phyloP scores from a whole-genome alignment of 2,888 invertebrate species.

The Ditula angustiorana region DNA sequence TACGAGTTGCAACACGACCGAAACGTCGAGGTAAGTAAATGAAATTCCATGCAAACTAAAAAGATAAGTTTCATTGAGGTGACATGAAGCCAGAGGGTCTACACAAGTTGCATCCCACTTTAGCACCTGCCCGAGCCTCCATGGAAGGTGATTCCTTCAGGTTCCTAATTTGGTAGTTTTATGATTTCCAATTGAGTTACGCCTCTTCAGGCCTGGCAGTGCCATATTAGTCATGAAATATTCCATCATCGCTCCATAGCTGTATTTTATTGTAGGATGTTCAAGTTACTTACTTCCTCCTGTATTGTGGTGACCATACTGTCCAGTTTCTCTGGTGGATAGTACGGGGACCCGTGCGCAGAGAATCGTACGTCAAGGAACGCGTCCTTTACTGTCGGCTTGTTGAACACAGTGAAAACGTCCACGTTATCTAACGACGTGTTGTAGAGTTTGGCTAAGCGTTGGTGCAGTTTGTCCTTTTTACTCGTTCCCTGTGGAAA shows the following conservation, averaged over 20 bases:
- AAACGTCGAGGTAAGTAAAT: too few species aligned
- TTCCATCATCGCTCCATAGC: not conserved
- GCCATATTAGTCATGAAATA: not conserved
- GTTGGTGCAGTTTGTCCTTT: slow-evolving; percentile 88
- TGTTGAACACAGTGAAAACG: slow-evolving; percentile 95
- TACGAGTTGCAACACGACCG: too few species aligned
- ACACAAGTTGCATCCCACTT: too few species aligned
- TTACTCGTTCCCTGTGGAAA: slow-evolving; percentile 86
- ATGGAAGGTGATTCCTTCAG: too few species aligned
- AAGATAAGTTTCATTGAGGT: too few species aligned
- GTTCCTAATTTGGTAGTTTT: not conserved
- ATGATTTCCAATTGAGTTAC: not conserved
- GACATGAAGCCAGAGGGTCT: too few species aligned
- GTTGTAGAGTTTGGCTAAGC: slow-evolving; percentile 88
- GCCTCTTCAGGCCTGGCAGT: too few species aligned
- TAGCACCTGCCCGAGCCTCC: too few species aligned
- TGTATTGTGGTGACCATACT: slow-evolving; percentile 92
- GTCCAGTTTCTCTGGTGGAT: slow-evolving; percentile 94
- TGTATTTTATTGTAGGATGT: slow-evolving; percentile 5
- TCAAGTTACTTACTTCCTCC: slow-evolving; percentile 79
- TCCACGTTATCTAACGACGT: slow-evolving; percentile 94
- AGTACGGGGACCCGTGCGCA: slow-evolving; percentile 97
- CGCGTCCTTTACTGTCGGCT: slow-evolving; percentile 86
- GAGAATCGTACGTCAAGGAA: slow-evolving; percentile 95
- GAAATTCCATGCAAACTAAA: too few species aligned